These are phyloP conservation scores for Tapera naevia DNA, from an alignment of 2,797 vertebrate genomes.

Conservation along the genomic window DNA sequence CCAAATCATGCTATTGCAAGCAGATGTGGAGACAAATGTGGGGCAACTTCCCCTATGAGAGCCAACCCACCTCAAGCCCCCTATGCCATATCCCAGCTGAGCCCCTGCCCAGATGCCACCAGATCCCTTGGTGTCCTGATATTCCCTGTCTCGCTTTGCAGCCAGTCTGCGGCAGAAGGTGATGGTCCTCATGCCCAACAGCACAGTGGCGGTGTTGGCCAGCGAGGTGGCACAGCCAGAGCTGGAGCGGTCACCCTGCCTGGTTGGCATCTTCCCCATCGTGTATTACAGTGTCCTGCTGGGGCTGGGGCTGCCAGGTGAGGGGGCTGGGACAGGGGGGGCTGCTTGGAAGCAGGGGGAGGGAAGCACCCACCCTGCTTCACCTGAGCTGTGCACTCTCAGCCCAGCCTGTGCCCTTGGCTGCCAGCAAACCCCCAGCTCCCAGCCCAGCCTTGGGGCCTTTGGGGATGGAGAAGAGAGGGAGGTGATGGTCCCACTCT, in stretches of 20 bases:
- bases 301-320: slow-evolving; percentile 91
- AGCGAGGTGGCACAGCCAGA: neutral
- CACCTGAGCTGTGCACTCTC: neutral
- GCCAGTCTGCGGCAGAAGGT: neutral
- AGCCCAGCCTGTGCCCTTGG: neutral
- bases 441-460: neutral
- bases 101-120: fast-evolving
- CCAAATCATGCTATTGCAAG: fast-evolving
- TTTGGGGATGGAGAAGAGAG: neutral
- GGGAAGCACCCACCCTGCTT: neutral
- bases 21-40: fast-evolving
- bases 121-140: fast-evolving
- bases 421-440: neutral
- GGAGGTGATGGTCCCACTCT: no score
- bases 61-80: fast-evolving
- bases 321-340: neutral
- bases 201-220: neutral
- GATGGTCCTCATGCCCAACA: slow-evolving; percentile 36
- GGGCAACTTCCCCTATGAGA: neutral
- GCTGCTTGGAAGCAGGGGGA: fast-evolving
- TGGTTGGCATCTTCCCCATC: slow-evolving; percentile 83
- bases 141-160: neutral
- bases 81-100: fast-evolving
- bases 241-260: slow-evolving; percentile 80
- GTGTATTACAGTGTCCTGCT: slow-evolving; percentile 91